Evolutionary conservation across 2,113 vertebrate species (phyloP).

Genomic region (Alouatta palliata): DNA sequence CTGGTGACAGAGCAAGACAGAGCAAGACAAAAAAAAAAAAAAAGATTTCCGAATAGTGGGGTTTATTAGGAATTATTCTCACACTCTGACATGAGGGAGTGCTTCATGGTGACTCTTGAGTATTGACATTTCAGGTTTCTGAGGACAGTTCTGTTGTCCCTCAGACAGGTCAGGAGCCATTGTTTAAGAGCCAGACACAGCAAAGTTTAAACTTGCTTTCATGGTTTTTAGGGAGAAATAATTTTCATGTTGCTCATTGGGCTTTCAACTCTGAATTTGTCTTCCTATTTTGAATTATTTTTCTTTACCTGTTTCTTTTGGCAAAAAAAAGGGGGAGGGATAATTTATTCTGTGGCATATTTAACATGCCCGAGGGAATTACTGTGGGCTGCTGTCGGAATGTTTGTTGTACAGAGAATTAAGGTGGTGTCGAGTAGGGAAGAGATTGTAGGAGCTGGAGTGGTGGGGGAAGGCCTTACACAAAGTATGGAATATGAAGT

Average conservation of each 20-base stretch:
- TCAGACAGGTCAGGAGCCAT: background rate
- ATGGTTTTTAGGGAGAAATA: background rate
- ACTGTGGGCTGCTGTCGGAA: background rate
- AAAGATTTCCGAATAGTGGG: background rate
- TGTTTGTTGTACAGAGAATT: background rate
- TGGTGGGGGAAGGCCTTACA: background rate
- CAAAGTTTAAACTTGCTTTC: background rate
- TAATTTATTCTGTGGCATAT: background rate
- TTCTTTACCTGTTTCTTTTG: background rate
- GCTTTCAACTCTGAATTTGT: background rate
- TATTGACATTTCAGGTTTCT: background rate
- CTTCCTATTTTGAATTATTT: background rate
- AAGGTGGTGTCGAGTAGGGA: background rate
- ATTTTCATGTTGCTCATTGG: conserved; percentile 1
- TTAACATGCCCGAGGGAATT: background rate
- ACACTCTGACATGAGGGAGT: background rate
- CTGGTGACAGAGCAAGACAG: too few species aligned
- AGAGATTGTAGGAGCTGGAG: background rate
- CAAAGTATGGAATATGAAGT: background rate
- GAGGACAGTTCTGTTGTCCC: background rate
- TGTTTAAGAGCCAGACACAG: background rate
- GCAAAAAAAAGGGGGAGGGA: too few species aligned
- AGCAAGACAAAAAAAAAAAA: too few species aligned
- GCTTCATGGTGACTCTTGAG: background rate
- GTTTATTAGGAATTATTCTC: background rate